Base-by-base conservation (phyloP, 1,140 invertebrate species). In the Ephestia elutella region DNA sequence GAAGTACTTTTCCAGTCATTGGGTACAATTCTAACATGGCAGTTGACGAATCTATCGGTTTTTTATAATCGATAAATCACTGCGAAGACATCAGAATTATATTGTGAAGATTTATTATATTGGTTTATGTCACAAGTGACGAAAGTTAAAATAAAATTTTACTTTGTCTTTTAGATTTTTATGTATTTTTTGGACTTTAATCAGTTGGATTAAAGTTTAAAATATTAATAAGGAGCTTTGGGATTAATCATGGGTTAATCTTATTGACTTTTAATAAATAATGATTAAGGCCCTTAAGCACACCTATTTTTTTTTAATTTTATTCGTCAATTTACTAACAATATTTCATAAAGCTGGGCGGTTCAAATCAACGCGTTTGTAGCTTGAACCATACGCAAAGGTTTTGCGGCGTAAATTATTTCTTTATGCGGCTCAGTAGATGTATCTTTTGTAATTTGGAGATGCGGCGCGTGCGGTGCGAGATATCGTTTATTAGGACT, bases 341-440 rank as follows among this genome's bases (percentile, higher is more conserved):
- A n/a, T n/a, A n/a, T n/a, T n/a, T n/a, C n/a, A n/a, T n/a, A n/a
- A n/a, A n/a, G n/a, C n/a, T n/a, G n/a, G n/a, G n/a, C n/a, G n/a
- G n/a, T n/a, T n/a, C n/a, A 11, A 20, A 50, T 50, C 18, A 20
- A 9, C 0, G 11, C 50, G 17, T 67, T 60, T 60, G 20, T 65
- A 59, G 48, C 50, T 66, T 61, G 49, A 20, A 57, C 65, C 67
- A 53, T 13, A 20, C 51, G 20, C 9, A 49, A 49, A 70, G 75
- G 80, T 81, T 80, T 78, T 81, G 72, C 73, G 60, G 70, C 75
- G 81, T 81, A 84, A 86, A 83, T 86, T 84, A 82, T 84, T 86
- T 86, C 80, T 86, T 82, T 82, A 84, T 78, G 70, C 78, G 71
- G 62, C 48, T 65, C 76, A 71, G 80, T 81, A 83, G 78, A 85